Conservation (phyloP, 2,888 invertebrate species). For the Eudemis profundana region DNA sequence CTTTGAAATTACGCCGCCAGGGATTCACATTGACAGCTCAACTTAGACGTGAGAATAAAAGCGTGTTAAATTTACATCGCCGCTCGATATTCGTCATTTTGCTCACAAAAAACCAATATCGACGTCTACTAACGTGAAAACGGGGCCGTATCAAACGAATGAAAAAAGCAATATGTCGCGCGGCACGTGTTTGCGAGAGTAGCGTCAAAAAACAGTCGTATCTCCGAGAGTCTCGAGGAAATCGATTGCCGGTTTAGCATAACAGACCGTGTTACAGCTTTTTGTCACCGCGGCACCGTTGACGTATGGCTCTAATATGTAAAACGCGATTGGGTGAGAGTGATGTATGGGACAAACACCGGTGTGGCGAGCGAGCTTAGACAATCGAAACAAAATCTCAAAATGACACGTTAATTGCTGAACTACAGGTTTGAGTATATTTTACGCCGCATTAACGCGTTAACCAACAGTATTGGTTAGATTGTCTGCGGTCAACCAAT, state of each 20-base stretch:
- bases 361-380: constrained; percentile 37
- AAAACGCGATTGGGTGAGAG: constrained; percentile 54
- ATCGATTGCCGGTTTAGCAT: constrained; percentile 77
- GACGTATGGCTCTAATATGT: constrained; percentile 72
- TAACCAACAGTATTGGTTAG: not conserved
- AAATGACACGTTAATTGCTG: constrained; percentile 13
- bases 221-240: constrained; percentile 66
- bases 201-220: constrained; percentile 68
- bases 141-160: constrained; percentile 68
- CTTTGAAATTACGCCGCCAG: constrained; percentile 36
- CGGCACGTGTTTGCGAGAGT: constrained; percentile 71
- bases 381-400: constrained; percentile 32
- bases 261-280: constrained; percentile 64
- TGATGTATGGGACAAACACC: constrained; percentile 45
- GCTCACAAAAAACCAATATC: constrained; percentile 68
- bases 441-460: not conserved
- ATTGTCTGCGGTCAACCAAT: not conserved
- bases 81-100: constrained; percentile 60
- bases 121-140: constrained; percentile 67
- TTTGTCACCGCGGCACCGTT: constrained; percentile 61
- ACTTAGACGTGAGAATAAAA: constrained; percentile 45
- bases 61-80: constrained; percentile 59
- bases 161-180: constrained; percentile 77
- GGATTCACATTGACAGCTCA: constrained; percentile 42
- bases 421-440: not conserved